Conservation (phyloP, 2,888 invertebrate species). For the Oegoconia quadripuncta region DNA sequence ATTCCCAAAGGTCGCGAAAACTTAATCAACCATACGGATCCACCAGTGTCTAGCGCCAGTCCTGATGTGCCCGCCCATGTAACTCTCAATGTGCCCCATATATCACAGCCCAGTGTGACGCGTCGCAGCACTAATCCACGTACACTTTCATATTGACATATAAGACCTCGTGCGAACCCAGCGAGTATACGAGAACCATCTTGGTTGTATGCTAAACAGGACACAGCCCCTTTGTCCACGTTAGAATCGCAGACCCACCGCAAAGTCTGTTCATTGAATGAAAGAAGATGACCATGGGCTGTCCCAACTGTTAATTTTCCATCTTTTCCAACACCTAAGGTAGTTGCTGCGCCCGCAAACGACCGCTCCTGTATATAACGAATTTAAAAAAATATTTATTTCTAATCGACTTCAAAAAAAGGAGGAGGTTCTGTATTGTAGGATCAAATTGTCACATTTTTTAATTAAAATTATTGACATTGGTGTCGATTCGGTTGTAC, state of each 20-base stretch:
- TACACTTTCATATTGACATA: conserved; percentile 93
- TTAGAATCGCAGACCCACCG: conserved; percentile 90
- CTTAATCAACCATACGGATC: conserved; percentile 96
- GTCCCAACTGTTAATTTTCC: conserved; percentile 95
- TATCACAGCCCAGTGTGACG: conserved; percentile 69
- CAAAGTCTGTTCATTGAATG: conserved; percentile 87
- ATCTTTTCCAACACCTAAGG: conserved; percentile 83
- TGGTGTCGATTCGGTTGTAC: too few species aligned
- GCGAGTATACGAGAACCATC: conserved; percentile 92
- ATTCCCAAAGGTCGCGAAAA: conserved; percentile 94
- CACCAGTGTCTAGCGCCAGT: conserved; percentile 90
- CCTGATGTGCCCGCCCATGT: conserved; percentile 71
- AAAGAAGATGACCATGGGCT: conserved; percentile 93
- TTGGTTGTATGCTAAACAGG: conserved; percentile 91
- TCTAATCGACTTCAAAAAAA: neutral
- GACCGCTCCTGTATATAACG: conserved; percentile 84
- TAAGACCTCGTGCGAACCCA: conserved; percentile 86
- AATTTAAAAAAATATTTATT: conserved; percentile 30
- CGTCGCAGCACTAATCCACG: conserved; percentile 76
- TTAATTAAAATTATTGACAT: too few species aligned
- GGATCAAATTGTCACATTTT: too few species aligned
- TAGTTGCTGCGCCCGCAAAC: conserved; percentile 92
- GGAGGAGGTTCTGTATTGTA: too few species aligned
- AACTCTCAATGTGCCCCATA: conserved; percentile 67
- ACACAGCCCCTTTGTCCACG: conserved; percentile 86